Percentiles rank a stretch among this genome's conserved stretches.
These are phyloP conservation scores for Momotus momota DNA, from an alignment of 2,797 vertebrate genomes.

Conservation along the genomic window DNA sequence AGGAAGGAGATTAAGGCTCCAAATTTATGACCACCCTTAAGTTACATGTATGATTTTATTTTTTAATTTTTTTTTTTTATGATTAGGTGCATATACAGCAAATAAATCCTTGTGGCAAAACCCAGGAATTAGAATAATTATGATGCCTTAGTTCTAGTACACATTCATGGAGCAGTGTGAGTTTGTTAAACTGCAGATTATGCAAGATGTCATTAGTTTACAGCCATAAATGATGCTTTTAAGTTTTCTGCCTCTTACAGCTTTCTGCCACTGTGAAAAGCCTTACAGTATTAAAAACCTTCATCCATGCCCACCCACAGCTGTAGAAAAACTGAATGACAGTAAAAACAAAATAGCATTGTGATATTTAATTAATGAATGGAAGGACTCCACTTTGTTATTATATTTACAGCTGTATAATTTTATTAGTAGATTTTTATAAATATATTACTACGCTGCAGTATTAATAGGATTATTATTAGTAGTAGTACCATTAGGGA, in stretches of 20 bases:
- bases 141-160: not conserved
- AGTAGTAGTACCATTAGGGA: not conserved
- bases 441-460: not conserved
- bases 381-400: not conserved
- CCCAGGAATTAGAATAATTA: not conserved
- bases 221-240: not conserved
- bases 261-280: not conserved
- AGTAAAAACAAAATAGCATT: not conserved
- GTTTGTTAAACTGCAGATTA: not conserved
- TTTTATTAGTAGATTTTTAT: not conserved
- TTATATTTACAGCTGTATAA: not conserved
- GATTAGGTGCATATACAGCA: not conserved
- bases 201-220: not conserved
- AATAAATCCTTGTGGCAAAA: not conserved
- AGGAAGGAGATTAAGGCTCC: not conserved
- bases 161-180: not conserved
- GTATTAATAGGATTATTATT: not conserved
- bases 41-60: not conserved
- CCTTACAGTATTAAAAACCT: not conserved
- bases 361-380: not conserved
- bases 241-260: not conserved
- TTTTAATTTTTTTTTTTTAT: not conserved
- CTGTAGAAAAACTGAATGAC: not conserved
- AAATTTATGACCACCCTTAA: not conserved
- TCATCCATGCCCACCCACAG: not conserved